Evolutionary conservation across 1,140 invertebrate genomes (phyloP).

Genomic region (Magallana ariakensis): DNA sequence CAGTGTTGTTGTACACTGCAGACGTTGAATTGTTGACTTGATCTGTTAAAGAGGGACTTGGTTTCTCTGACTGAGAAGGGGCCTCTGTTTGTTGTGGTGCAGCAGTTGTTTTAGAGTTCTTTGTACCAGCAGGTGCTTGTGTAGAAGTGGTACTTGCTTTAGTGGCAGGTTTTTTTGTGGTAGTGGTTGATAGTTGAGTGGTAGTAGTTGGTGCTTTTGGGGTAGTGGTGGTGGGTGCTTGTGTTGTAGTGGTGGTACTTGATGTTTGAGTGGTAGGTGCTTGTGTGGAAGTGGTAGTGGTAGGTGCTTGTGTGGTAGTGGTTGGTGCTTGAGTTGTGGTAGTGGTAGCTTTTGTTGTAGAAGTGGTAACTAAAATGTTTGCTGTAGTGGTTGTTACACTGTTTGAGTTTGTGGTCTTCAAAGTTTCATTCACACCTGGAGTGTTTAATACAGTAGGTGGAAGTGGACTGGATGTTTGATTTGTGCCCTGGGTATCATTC

Average conservation of each 20-base stretch:
- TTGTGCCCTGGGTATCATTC: neutral
- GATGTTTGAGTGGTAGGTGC: constrained; percentile 26
- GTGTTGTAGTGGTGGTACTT: neutral
- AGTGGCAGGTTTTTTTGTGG: neutral
- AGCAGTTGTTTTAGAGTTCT: constrained; percentile 16
- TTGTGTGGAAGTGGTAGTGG: constrained; percentile 49
- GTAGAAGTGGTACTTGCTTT: neutral
- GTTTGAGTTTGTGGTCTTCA: constrained; percentile 29
- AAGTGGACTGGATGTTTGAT: constrained; percentile 44
- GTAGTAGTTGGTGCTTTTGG: neutral
- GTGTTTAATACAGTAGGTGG: constrained; percentile 43
- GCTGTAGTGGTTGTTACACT: neutral
- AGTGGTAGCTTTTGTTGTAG: constrained; percentile 10
- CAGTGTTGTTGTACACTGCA: constrained; percentile 6
- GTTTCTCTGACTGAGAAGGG: constrained; percentile 35
- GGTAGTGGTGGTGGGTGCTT: constrained; percentile 21
- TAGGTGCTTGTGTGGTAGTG: constrained; percentile 38
- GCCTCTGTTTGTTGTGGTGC: constrained; percentile 39
- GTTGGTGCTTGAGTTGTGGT: neutral
- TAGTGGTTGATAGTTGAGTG: neutral
- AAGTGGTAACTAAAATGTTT: neutral
- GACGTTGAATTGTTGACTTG: constrained; percentile 53
- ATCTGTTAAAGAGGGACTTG: neutral
- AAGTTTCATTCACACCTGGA: constrained; percentile 39
- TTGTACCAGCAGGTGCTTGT: neutral